A percentile compares a stretch with the other conserved stretches of the same genome.
Conservation (phyloP, 1,140 invertebrate genomes). For the Cydia amplana region DNA sequence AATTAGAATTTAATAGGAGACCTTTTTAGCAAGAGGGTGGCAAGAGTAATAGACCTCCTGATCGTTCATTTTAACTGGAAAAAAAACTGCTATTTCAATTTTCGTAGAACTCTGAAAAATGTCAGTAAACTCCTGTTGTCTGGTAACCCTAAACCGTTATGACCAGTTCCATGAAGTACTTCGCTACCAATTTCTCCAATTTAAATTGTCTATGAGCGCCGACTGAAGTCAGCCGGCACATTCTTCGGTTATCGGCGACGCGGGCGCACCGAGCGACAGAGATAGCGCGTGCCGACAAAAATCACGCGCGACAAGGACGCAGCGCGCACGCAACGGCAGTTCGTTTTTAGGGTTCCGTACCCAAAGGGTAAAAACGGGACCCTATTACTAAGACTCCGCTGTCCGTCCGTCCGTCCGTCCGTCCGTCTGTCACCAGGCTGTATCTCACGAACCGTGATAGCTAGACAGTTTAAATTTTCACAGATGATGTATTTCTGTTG, state of each 20-base stretch:
- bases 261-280: conserved; percentile 58
- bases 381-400: too few species aligned
- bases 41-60: too few species aligned
- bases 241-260: conserved; percentile 72
- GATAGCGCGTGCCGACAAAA: conserved; percentile 53
- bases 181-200: conserved; percentile 76
- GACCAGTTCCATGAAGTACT: conserved; percentile 66
- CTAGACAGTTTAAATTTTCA: too few species aligned
- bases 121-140: background rate
- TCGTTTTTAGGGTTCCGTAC: conserved; percentile 52
- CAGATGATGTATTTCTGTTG: too few species aligned
- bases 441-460: too few species aligned
- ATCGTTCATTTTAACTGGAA: too few species aligned
- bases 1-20: too few species aligned
- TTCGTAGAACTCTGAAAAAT: background rate
- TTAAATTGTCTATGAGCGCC: conserved; percentile 78
- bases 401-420: too few species aligned
- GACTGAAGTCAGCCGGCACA: conserved; percentile 78
- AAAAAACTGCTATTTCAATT: background rate
- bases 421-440: too few species aligned
- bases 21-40: too few species aligned
- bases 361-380: too few species aligned
- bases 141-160: conserved; percentile 64
- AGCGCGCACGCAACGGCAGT: conserved; percentile 54
- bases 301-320: conserved; percentile 63